Evolutionary conservation across 2,113 vertebrate genomes (phyloP).

Genomic region (Microtus ochrogaster): DNA sequence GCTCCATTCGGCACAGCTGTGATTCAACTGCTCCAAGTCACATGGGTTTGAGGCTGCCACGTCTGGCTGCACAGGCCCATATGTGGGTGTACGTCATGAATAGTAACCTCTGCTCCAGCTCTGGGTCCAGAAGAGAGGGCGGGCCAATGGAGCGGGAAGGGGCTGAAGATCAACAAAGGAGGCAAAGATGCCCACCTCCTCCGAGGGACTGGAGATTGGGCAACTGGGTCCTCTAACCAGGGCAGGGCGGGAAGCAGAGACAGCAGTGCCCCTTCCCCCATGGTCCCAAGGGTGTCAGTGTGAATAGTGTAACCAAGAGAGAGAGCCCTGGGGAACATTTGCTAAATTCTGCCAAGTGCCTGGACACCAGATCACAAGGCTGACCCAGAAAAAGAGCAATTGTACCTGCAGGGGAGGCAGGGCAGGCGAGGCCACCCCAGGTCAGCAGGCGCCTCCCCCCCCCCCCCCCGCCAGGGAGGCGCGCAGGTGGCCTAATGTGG

Average conservation of each 20-base stretch:
- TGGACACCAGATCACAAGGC: constrained; percentile 55
- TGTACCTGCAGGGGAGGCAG: constrained; percentile 50
- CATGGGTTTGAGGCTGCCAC: background rate
- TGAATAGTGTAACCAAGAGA: background rate
- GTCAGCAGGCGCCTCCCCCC: constrained; percentile 57
- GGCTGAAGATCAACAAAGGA: background rate
- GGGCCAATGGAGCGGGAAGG: background rate
- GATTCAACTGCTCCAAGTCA: background rate
- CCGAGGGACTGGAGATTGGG: background rate
- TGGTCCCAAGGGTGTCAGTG: background rate
- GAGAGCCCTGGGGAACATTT: background rate
- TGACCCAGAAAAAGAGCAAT: constrained; percentile 62
- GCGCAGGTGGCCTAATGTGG: constrained; percentile 84
- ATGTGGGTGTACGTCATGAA: background rate
- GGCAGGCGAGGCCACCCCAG: constrained; percentile 44
- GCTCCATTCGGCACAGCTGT: background rate
- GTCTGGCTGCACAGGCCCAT: background rate
- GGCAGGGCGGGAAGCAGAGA: background rate
- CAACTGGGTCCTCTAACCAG: rapidly evolving
- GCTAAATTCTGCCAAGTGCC: constrained; percentile 60
- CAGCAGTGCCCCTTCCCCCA: background rate
- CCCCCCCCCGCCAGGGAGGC: background rate
- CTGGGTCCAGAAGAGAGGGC: background rate
- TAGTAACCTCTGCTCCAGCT: background rate
- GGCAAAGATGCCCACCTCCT: rapidly evolving